Conservation (phyloP, 2,888 invertebrate species). For the Apodemia hepburni region DNA sequence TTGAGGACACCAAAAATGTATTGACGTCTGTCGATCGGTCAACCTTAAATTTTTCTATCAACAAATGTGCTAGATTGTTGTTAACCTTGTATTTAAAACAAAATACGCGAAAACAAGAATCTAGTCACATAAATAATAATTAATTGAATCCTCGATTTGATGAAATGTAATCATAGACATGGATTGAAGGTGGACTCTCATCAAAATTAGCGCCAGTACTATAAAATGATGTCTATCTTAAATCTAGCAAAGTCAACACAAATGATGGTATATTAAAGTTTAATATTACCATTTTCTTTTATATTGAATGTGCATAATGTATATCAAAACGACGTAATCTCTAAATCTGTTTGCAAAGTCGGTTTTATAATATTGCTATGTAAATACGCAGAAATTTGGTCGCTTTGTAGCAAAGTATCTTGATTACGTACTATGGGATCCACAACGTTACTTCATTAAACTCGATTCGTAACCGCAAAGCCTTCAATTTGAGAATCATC, state of each 20-base stretch:
- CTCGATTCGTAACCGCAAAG: conserved; percentile 50
- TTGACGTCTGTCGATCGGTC: no score
- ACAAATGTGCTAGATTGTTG: no score
- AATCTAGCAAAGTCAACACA: not conserved
- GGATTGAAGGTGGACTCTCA: no score
- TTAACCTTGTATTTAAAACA: no score
- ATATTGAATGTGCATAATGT: conserved; percentile 6
- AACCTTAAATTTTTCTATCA: no score
- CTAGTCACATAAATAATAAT: no score
- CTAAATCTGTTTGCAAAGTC: conserved; percentile 16
- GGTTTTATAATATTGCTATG: conserved; percentile 17
- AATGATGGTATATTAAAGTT: not conserved
- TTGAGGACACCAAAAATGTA: no score
- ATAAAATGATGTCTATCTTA: not conserved
- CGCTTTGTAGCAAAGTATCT: conserved; percentile 22
- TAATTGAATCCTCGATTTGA: no score
- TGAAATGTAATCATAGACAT: no score
- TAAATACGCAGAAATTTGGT: conserved; percentile 19
- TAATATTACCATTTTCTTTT: not conserved
- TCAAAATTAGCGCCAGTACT: no score
- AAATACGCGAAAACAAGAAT: no score
- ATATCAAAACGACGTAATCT: conserved; percentile 13
- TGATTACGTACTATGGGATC: conserved; percentile 34
- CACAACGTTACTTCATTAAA: conserved; percentile 57
- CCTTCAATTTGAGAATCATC: conserved; percentile 66